Conservation (phyloP, 2,888 invertebrate species). For the Brenthis ino region DNA sequence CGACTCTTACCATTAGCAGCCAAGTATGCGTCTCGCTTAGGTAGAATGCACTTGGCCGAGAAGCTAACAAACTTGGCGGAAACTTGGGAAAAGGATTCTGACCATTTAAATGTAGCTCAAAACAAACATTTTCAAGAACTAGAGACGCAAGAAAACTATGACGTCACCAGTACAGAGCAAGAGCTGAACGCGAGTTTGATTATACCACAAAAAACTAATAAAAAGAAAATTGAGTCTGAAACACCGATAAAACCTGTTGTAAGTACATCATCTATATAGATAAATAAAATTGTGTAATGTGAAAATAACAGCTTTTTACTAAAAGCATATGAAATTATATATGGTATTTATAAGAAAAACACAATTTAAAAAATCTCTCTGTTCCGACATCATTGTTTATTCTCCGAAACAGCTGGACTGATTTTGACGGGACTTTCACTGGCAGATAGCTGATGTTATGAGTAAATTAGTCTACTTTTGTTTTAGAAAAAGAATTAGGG, state of each 20-base stretch:
- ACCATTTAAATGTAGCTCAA: slow-evolving; percentile 59
- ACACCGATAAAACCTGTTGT: slow-evolving; percentile 73
- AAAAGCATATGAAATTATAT: too few relatives aligned
- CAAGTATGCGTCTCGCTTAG: slow-evolving; percentile 92
- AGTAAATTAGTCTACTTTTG: too few relatives aligned
- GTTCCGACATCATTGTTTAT: too few relatives aligned
- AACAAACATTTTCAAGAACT: slow-evolving; percentile 65
- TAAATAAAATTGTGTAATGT: too few relatives aligned
- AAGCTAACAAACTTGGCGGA: slow-evolving; percentile 85
- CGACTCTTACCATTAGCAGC: slow-evolving; percentile 91
- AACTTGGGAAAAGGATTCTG: slow-evolving; percentile 61
- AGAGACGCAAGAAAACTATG: slow-evolving; percentile 69
- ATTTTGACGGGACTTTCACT: too few relatives aligned
- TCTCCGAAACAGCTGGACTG: too few relatives aligned
- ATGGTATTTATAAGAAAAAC: too few relatives aligned
- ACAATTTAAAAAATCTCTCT: too few relatives aligned
- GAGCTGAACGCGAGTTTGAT: slow-evolving; percentile 71
- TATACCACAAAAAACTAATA: slow-evolving; percentile 66
- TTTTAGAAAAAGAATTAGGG: too few relatives aligned
- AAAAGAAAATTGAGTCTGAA: slow-evolving; percentile 60
- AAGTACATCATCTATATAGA: slow-evolving; percentile 42
- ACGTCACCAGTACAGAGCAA: slow-evolving; percentile 61
- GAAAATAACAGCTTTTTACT: too few relatives aligned
- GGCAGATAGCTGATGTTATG: too few relatives aligned
- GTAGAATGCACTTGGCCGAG: slow-evolving; percentile 89